These are phyloP conservation scores for Lagothrix lagotricha DNA, from an alignment of 2,797 vertebrate genomes.

Conservation along the genomic window DNA sequence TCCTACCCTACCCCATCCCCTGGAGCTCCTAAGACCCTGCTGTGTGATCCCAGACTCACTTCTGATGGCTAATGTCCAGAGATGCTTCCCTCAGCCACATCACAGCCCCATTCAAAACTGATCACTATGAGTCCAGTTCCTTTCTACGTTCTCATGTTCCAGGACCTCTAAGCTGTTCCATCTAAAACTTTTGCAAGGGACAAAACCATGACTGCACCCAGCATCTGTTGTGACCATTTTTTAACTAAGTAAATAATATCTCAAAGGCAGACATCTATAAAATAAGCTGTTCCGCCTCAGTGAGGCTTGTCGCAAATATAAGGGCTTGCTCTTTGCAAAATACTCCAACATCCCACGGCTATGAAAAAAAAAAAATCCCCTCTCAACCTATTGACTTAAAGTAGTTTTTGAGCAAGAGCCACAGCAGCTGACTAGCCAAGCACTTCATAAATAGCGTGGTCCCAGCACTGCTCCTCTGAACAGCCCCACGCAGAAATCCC, in stretches of 20 bases:
- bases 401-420: background rate
- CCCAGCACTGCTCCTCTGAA: background rate
- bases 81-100: background rate
- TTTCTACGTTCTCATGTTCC: background rate
- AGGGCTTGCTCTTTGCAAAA: slow-evolving; percentile 68
- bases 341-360: background rate
- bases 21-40: background rate
- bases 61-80: accelerated
- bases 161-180: background rate
- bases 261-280: slow-evolving; percentile 77
- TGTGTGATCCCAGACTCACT: background rate
- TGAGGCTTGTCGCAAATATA: slow-evolving; percentile 59
- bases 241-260: slow-evolving; percentile 72
- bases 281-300: slow-evolving; percentile 75
- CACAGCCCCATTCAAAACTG: accelerated
- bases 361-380: slow-evolving; percentile 59
- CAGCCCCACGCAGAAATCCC: background rate
- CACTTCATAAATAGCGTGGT: background rate
- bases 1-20: background rate
- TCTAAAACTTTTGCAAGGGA: slow-evolving; percentile 7
- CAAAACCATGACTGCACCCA: background rate
- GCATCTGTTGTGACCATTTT: background rate
- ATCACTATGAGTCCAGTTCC: accelerated
- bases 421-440: background rate
- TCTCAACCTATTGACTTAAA: background rate